Conservation (phyloP, 2,113 vertebrate genomes). For the Dicrurus megarhynchus region DNA sequence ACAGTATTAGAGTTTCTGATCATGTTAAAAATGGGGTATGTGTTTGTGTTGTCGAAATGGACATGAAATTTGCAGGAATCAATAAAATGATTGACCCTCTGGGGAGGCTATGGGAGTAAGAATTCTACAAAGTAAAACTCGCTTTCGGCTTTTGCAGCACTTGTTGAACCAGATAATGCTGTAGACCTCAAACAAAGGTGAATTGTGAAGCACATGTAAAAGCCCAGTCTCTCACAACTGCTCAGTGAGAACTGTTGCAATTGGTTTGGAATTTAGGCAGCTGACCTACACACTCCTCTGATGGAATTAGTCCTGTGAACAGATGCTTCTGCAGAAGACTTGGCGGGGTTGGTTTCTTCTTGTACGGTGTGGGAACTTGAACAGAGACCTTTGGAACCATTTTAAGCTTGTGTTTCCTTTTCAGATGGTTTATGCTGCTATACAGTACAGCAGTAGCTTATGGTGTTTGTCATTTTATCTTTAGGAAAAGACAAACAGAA, state of each 20-base stretch:
- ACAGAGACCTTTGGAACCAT: background rate
- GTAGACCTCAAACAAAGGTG: background rate
- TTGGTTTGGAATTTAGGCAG: background rate
- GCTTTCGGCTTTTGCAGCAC: fast-evolving
- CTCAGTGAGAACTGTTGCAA: background rate
- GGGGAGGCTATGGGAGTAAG: background rate
- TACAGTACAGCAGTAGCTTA: background rate
- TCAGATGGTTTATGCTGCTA: background rate
- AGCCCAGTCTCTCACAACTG: background rate
- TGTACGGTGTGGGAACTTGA: background rate
- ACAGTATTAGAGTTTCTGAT: background rate
- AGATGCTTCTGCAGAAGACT: background rate
- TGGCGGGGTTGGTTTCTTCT: fast-evolving
- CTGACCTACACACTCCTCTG: background rate
- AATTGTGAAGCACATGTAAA: background rate
- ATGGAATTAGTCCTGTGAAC: background rate
- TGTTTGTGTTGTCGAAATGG: background rate
- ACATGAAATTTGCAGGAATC: background rate
- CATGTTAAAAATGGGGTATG: background rate
- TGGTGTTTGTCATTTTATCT: conserved; percentile 46
- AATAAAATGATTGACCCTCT: background rate
- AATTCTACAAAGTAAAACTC: background rate
- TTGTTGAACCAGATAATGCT: background rate
- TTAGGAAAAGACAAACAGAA: conserved; percentile 60
- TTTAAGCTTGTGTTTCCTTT: background rate